Base-by-base conservation (phyloP, 1,140 invertebrate genomes). In the Temnothorax nylanderi region DNA sequence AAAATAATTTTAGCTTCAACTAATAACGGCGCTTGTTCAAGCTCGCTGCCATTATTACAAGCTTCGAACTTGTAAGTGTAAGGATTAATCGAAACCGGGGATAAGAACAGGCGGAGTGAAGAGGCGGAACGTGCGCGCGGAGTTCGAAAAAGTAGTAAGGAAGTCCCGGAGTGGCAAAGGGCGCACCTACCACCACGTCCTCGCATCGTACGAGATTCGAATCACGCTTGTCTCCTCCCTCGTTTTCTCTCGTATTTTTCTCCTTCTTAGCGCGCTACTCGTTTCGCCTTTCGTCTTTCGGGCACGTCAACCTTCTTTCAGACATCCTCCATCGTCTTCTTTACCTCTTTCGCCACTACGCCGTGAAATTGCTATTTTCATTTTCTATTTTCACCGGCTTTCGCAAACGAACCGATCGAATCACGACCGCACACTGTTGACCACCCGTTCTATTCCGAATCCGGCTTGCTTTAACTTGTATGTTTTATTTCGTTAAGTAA, bases 301-400 rank as follows among this genome's bases (percentile, higher is more conserved):
- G 67, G 82, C 89, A 88, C 89, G 92, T 89, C 91, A 90, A 86
- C 81, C 74, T 77, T 86, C 78, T 81, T 81, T 90, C 87, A 90
- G 90, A 91, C 84, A 47, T 67, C 75, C 81, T 37, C 72, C 72
- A 56, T 54, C 60, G 34, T 56, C 58, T 77, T 65, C 84, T 69
- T 65, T 51, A 74, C 49, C 67, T 13, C 72, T 82, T 69, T 69
- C 76, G 62, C 78, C 72, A 76, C 85, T 64, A 80, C 91, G 72
- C 69, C 87, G 87, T 90, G 88, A 92, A 93, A 93, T 93, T 93
- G 87, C 91, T 91, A 93, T 93, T 93, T 93, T 93, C 88, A 89
- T 92, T 91, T 90, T 91, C 80, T 85, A 90, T 90, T 88, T 92
- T 89, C 80, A 56, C 37, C 21, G 5, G 49, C 67, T 49, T 41